Percentiles rank a stretch among this genome's conserved stretches.
These are phyloP conservation scores for Physella acuta DNA, from an alignment of 1,140 invertebrate species.

Conservation along the genomic window DNA sequence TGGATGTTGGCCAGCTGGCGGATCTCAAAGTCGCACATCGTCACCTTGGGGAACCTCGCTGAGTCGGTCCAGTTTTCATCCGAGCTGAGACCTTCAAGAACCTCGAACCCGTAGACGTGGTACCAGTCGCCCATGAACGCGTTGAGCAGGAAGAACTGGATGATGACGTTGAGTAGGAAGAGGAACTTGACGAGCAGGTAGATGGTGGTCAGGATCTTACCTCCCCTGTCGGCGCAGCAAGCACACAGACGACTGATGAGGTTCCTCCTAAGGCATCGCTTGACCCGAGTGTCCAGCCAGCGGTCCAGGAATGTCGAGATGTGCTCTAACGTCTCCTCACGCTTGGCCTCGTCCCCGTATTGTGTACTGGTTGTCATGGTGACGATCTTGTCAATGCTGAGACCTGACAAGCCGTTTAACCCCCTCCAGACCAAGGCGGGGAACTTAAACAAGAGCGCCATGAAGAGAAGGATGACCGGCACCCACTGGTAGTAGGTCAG, in stretches of 20 bases:
- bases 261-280: constrained; percentile 48
- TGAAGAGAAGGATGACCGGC: constrained; percentile 55
- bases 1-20: constrained; percentile 54
- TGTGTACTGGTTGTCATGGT: constrained; percentile 45
- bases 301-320: constrained; percentile 50
- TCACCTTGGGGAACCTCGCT: constrained; percentile 57
- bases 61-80: constrained; percentile 59
- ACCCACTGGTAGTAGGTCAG: constrained; percentile 59
- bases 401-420: constrained; percentile 45
- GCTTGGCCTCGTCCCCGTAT: constrained; percentile 42
- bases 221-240: constrained; percentile 60
- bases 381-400: constrained; percentile 52
- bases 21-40: constrained; percentile 63
- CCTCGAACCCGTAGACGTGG: constrained; percentile 61
- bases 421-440: constrained; percentile 53
- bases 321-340: constrained; percentile 45
- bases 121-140: constrained; percentile 62
- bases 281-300: constrained; percentile 51
- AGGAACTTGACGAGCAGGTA: constrained; percentile 63
- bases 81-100: constrained; percentile 56
- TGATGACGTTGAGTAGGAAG: constrained; percentile 61
- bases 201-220: constrained; percentile 60
- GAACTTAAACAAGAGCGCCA: constrained; percentile 56
- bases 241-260: constrained; percentile 48
- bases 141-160: constrained; percentile 63